phyloP scores from a whole-genome alignment of 2,797 vertebrate genomes.

The Manis crassicaudata region DNA sequence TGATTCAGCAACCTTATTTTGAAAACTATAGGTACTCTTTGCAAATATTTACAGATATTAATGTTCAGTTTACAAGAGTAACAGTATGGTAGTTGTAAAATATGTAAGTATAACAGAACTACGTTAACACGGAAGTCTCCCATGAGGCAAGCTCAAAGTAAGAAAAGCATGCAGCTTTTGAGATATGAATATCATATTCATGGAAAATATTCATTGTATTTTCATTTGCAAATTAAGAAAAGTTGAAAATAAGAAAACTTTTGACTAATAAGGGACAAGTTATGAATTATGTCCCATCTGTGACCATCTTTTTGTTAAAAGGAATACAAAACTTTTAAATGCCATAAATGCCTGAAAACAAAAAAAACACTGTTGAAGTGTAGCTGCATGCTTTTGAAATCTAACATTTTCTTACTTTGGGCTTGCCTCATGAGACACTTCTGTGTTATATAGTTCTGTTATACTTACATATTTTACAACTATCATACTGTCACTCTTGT shows the following conservation, averaged over 20 bases:
- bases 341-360: background rate
- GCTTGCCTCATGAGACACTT: background rate
- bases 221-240: conserved; percentile 5
- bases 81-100: background rate
- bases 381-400: background rate
- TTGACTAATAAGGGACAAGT: background rate
- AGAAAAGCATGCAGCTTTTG: background rate
- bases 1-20: background rate
- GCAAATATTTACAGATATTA: background rate
- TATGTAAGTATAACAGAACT: background rate
- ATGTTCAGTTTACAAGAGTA: background rate
- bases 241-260: background rate
- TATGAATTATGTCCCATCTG: background rate
- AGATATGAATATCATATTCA: background rate
- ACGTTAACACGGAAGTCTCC: background rate
- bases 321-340: background rate
- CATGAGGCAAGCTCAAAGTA: background rate
- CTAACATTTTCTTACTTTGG: background rate
- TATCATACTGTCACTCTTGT: background rate
- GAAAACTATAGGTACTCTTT: background rate
- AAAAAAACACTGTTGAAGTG: background rate
- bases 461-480: background rate
- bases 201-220: background rate
- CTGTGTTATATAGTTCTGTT: background rate
- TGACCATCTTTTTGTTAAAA: background rate